phyloP scores from a whole-genome alignment of 2,888 invertebrate species.

The Parnassius mnemosyne region DNA sequence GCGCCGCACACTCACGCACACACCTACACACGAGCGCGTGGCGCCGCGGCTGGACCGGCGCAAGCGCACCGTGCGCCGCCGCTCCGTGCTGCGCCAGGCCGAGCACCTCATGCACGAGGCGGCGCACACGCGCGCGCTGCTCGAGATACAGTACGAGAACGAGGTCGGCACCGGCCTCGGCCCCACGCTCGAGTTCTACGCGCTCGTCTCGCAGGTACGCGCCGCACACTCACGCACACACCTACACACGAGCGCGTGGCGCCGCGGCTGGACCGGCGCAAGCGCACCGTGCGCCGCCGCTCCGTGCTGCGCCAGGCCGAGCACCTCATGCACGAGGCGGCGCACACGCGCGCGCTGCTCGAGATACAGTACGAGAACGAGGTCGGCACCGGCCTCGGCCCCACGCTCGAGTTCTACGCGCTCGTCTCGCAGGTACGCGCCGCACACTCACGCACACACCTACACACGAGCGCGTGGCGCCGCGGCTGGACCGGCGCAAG shows the following conservation, averaged over 20 bases:
- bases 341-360: conserved; percentile 93
- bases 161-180: conserved; percentile 98
- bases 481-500: conserved; percentile 95
- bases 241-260: conserved; percentile 96
- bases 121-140: conserved; percentile 93
- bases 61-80: conserved; percentile 93
- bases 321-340: conserved; percentile 95
- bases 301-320: conserved; percentile 97
- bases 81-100: conserved; percentile 96
- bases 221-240: background rate
- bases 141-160: conserved; percentile 88
- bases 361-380: conserved; percentile 88
- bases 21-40: conserved; percentile 93
- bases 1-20: background rate
- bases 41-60: conserved; percentile 96
- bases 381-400: conserved; percentile 99
- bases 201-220: conserved; percentile 88
- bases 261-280: conserved; percentile 94
- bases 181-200: conserved; percentile 99
- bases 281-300: conserved; percentile 92
- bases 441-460: background rate
- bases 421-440: conserved; percentile 86
- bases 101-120: conserved; percentile 97
- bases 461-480: conserved; percentile 96
- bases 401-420: conserved; percentile 99